phyloP scores from a whole-genome alignment of 2,113 vertebrate species.

The Paratilapia polleni region DNA sequence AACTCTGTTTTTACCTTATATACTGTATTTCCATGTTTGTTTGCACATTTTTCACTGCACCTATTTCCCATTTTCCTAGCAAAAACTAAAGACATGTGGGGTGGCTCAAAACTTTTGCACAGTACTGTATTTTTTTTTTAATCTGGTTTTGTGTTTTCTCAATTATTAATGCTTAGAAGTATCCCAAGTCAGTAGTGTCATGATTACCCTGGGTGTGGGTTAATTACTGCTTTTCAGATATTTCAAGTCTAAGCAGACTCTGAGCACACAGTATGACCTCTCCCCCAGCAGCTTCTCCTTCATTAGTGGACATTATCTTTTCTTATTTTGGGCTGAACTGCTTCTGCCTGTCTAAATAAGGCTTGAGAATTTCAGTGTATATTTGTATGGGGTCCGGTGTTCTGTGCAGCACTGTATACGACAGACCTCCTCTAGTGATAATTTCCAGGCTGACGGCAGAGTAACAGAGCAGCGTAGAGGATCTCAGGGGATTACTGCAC shows the following conservation, averaged over 20 bases:
- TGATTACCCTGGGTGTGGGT: neutral
- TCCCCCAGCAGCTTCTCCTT: neutral
- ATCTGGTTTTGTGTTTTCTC: neutral
- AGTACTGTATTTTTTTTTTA: neutral
- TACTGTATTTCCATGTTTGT: neutral
- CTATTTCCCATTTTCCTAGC: neutral
- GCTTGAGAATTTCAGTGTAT: conserved; percentile 14
- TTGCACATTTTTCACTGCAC: neutral
- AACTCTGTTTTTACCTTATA: too few species aligned
- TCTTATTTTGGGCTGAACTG: neutral
- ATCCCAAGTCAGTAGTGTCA: neutral
- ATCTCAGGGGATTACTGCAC: conserved; percentile 46
- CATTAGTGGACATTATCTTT: conserved; percentile 1
- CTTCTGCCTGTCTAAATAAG: conserved; percentile 52
- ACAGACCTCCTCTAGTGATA: conserved; percentile 32
- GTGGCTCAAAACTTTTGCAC: neutral
- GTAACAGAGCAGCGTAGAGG: conserved; percentile 1
- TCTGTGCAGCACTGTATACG: neutral
- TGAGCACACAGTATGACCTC: neutral
- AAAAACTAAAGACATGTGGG: neutral
- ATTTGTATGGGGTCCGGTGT: conserved; percentile 15
- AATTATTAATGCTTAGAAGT: neutral
- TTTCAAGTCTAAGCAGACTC: neutral
- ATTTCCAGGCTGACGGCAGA: conserved; percentile 45
- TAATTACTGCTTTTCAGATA: neutral